phyloP scores from a whole-genome alignment of 2,797 vertebrate species.

The Eleutherodactylus coqui region DNA sequence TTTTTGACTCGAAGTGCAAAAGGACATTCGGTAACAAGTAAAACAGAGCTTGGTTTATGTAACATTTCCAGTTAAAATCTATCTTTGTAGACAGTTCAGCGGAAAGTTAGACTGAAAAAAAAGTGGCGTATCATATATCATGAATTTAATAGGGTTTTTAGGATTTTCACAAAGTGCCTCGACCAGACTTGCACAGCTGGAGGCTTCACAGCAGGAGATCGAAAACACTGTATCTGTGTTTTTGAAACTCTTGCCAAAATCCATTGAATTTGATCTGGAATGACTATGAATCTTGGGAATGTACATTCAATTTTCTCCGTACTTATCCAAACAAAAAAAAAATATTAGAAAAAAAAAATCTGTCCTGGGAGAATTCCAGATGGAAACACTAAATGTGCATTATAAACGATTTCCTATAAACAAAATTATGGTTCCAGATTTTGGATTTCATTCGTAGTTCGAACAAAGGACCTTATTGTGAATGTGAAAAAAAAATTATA shows the following conservation, averaged over 20 bases:
- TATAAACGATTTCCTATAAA: slow-evolving; percentile 87
- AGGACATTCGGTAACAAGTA: slow-evolving; percentile 43
- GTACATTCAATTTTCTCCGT: slow-evolving; percentile 90
- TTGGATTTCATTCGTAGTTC: slow-evolving; percentile 70
- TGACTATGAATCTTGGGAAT: slow-evolving; percentile 98
- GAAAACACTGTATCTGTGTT: slow-evolving; percentile 84
- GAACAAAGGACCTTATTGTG: slow-evolving; percentile 81
- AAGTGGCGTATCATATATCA: slow-evolving; percentile 82
- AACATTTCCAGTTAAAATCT: slow-evolving; percentile 72
- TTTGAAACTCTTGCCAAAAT: slow-evolving; percentile 90
- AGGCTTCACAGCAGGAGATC: slow-evolving; percentile 81
- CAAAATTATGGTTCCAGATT: slow-evolving; percentile 79
- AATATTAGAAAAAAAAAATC: slow-evolving; percentile 68
- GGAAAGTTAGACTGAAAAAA: slow-evolving; percentile 78
- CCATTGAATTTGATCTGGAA: slow-evolving; percentile 97
- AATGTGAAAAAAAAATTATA: slow-evolving; percentile 39
- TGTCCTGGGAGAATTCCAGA: slow-evolving; percentile 89
- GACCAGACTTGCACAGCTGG: slow-evolving; percentile 84
- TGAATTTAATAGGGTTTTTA: slow-evolving; percentile 85
- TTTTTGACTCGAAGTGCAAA: slow-evolving; percentile 34
- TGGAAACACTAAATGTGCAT: slow-evolving; percentile 84
- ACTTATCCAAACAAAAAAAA: slow-evolving; percentile 77
- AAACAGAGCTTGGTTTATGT: slow-evolving; percentile 52
- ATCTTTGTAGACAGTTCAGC: slow-evolving; percentile 78
- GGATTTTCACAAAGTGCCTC: slow-evolving; percentile 86